Evolutionary conservation across 2,888 invertebrate species (phyloP), one percentile per base, ranked within the genome.

Genomic region (Tachystola acroxantha): DNA sequence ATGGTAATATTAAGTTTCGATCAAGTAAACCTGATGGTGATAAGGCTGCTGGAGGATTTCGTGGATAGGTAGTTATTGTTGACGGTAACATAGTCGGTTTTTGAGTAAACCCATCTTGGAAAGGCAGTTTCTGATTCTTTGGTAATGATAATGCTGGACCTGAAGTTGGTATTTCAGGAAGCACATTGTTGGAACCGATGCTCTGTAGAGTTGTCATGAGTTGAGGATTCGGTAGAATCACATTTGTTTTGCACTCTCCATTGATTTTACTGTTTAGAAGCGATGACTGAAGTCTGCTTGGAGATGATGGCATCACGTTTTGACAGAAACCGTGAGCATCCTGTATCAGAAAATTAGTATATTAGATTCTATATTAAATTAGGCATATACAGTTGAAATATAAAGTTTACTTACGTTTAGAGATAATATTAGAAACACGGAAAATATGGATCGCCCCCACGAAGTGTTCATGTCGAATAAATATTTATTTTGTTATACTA

Each of bases 391-490:
- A 19, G 6, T 20, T 7, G 1, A 2, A 20, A 24, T 2, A 27
- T 42, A 26, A 43, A 37, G 39, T 32, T 7, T 38, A 65, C 69
- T 73, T 64, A 79, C 78, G 37, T 53, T 50, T 25, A 56, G 16
- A 29, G 45, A 50, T 46, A 65, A 49, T 25, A 65, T 42, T 41
- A 64, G 38, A 35, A 64, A 43, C 36, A 64, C 37, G 24, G 51
- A 50, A 32, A 51, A 44, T 37, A 60, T 42, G 51, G 61, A 60
- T 64, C 60, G 64, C 43, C 52, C 52, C 45, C 55, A 47, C 44
- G 52, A 50, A 57, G 53, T 46, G 51, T 55, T 59, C 74, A 79
- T 79, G 46, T 58, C 53, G 49, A 64, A 67, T 63, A 69, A 63
- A 57, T 52, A 40, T 50, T 16, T 50, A 39, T 42, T 61, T 57